These are phyloP conservation scores for Pogonocichla stellata DNA, from an alignment of 2,113 vertebrate genomes.

Conservation along the genomic window DNA sequence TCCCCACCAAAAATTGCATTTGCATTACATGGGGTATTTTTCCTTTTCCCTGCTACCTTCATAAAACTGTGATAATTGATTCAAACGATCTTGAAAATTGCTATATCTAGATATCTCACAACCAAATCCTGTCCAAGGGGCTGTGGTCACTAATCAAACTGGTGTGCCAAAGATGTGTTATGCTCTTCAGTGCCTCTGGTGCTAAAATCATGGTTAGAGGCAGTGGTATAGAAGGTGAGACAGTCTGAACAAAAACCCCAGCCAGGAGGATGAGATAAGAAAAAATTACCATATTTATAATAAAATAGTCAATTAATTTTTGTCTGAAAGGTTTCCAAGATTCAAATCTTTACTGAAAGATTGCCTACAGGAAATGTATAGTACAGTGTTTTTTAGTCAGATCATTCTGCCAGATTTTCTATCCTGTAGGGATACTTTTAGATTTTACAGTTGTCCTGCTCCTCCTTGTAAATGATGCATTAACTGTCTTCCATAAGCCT, in stretches of 20 bases:
- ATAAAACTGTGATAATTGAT: background rate
- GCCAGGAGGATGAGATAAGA: background rate
- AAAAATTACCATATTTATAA: background rate
- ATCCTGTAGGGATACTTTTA: fast-evolving
- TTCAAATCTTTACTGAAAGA: background rate
- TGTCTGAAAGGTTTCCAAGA: background rate
- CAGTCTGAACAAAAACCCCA: background rate
- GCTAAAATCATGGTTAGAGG: background rate
- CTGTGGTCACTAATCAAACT: background rate
- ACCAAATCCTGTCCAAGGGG: background rate
- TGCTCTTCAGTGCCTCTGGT: background rate
- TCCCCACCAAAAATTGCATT: background rate
- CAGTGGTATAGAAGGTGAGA: background rate
- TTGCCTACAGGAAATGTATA: background rate
- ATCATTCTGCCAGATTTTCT: background rate
- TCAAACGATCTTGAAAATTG: background rate
- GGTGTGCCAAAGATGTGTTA: background rate
- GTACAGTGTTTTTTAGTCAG: background rate
- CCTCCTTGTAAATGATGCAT: background rate
- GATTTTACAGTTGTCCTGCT: background rate
- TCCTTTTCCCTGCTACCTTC: background rate
- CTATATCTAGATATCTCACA: background rate
- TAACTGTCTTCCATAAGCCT: background rate
- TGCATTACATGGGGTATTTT: background rate
- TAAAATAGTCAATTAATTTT: background rate